These are phyloP conservation scores for Blastobasis lacticolella DNA, from an alignment of 2,888 invertebrate genomes.

Conservation along the genomic window DNA sequence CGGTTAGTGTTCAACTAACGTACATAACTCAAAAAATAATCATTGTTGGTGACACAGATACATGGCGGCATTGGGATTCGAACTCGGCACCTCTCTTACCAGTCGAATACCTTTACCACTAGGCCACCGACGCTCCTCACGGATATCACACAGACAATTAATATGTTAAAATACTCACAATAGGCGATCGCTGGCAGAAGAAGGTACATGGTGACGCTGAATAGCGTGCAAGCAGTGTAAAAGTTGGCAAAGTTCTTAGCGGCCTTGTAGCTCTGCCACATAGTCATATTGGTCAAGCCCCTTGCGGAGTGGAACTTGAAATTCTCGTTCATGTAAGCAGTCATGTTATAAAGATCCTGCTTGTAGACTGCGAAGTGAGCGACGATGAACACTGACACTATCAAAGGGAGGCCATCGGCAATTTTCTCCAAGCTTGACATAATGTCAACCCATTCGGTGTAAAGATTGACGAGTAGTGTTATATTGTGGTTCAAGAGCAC, in stretches of 20 bases:
- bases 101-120: too few relatives aligned
- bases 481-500: constrained; percentile 28
- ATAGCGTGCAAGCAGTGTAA: constrained; percentile 54
- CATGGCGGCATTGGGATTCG: too few relatives aligned
- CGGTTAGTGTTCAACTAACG: too few relatives aligned
- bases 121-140: too few relatives aligned
- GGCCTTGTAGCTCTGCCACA: constrained; percentile 37
- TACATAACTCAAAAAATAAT: too few relatives aligned
- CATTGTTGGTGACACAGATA: too few relatives aligned
- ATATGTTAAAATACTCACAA: constrained; percentile 37
- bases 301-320: constrained; percentile 53
- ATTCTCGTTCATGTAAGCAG: constrained; percentile 41
- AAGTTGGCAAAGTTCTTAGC: constrained; percentile 47
- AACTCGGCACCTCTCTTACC: too few relatives aligned
- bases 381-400: constrained; percentile 43
- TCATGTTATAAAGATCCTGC: constrained; percentile 38
- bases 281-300: constrained; percentile 59
- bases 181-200: constrained; percentile 41
- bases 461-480: constrained; percentile 37
- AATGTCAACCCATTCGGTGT: constrained; percentile 44
- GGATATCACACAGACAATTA: too few relatives aligned
- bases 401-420: constrained; percentile 46
- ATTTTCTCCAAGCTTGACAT: constrained; percentile 49
- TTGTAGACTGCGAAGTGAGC: constrained; percentile 43
- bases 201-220: constrained; percentile 53